phyloP scores from a whole-genome alignment of 2,888 invertebrate species.

The Cheilosia variabilis region DNA sequence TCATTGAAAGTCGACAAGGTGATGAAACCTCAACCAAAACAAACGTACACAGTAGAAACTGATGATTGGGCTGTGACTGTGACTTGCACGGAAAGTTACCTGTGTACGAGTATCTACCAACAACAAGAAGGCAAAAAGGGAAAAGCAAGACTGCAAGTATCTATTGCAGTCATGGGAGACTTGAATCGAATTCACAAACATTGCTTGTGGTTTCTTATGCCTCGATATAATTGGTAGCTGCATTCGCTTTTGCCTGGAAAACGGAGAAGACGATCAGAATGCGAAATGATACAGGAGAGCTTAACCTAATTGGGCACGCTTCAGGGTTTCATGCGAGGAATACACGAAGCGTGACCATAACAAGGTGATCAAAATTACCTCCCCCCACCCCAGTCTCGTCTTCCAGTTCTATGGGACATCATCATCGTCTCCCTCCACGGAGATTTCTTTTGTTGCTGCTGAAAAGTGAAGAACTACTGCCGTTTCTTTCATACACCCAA shows the following conservation, averaged over 20 bases:
- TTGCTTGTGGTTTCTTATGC: slow-evolving; percentile 54
- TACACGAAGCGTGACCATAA: slow-evolving; percentile 77
- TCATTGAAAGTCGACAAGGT: slow-evolving; percentile 31
- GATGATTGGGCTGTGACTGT: slow-evolving; percentile 54
- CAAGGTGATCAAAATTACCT: slow-evolving; percentile 76
- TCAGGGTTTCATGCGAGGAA: slow-evolving; percentile 77
- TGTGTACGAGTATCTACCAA: slow-evolving; percentile 11
- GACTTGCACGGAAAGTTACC: slow-evolving; percentile 42
- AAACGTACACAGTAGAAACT: slow-evolving; percentile 35
- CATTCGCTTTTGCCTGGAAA: slow-evolving; percentile 31
- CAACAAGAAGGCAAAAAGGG: background rate
- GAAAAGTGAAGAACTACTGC: slow-evolving; percentile 9
- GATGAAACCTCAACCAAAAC: slow-evolving; percentile 13
- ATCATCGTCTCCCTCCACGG: slow-evolving; percentile 18
- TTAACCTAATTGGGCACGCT: slow-evolving; percentile 78
- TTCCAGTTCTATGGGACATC: slow-evolving; percentile 20
- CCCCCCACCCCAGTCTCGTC: background rate
- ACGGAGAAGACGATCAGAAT: slow-evolving; percentile 52
- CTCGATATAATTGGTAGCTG: slow-evolving; percentile 66
- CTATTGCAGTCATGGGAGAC: slow-evolving; percentile 57
- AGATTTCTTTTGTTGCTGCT: slow-evolving; percentile 54
- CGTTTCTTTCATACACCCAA: slow-evolving; percentile 29
- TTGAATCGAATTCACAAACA: slow-evolving; percentile 60
- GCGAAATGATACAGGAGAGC: slow-evolving; percentile 73
- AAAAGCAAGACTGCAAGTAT: slow-evolving; percentile 1